Conservation (phyloP, 1,140 invertebrate genomes). For the Sweltsa coloradensis region DNA sequence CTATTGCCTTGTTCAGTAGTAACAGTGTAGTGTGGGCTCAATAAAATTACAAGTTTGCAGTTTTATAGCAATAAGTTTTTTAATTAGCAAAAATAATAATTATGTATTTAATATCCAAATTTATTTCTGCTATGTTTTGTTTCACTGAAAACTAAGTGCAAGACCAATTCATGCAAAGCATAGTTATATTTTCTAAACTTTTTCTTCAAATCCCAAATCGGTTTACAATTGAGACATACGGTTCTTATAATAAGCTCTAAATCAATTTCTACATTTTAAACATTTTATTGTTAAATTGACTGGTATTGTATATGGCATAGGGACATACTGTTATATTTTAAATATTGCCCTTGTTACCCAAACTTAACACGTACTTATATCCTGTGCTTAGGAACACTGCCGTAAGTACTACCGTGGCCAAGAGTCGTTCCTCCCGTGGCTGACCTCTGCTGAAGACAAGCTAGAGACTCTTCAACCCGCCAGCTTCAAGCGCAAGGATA, state of each 20-base stretch:
- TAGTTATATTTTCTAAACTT: too few species aligned
- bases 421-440: constrained; percentile 79
- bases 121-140: neutral
- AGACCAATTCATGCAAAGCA: too few species aligned
- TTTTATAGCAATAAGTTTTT: neutral
- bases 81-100: neutral
- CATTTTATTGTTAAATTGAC: too few species aligned
- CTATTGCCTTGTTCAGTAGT: neutral
- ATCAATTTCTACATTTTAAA: too few species aligned
- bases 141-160: too few species aligned
- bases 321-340: neutral
- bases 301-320: too few species aligned
- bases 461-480: constrained; percentile 64
- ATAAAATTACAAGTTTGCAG: constrained; percentile 2
- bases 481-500: constrained; percentile 70
- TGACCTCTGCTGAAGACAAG: constrained; percentile 75
- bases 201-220: too few species aligned
- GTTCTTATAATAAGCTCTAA: too few species aligned
- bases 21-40: neutral
- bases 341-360: neutral
- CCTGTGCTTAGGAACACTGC: constrained; percentile 55
- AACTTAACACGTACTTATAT: constrained; percentile 6
- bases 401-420: constrained; percentile 76
- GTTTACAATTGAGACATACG: too few species aligned
- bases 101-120: neutral